A percentile compares a stretch with the other conserved stretches of the same genome.
phyloP scores from a whole-genome alignment of 2,797 vertebrate species.

The Sebastes hubbsi region DNA sequence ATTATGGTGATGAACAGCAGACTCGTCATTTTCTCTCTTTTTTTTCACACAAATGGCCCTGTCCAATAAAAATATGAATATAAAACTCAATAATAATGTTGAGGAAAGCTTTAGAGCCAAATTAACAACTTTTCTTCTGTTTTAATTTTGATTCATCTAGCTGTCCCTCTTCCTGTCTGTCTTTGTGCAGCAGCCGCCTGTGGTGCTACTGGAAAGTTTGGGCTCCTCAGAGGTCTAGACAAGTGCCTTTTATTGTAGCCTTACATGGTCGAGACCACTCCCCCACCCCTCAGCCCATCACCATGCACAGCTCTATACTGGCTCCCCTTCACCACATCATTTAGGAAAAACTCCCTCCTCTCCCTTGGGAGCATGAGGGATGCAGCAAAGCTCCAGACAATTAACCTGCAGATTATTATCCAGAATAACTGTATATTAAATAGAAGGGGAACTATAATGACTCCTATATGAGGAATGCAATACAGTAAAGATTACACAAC shows the following conservation, averaged over 20 bases:
- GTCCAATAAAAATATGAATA: constrained; percentile 75
- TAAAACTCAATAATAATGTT: constrained; percentile 9
- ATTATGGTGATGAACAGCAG: constrained; percentile 90
- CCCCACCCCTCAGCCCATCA: constrained; percentile 80
- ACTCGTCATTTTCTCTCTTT: constrained; percentile 85
- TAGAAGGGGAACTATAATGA: not conserved
- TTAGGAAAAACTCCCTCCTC: constrained; percentile 47
- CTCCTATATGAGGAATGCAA: not conserved
- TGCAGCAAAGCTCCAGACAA: constrained; percentile 16
- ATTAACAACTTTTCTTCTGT: not conserved
- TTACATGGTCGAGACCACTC: constrained; percentile 80
- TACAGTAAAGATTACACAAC: not conserved
- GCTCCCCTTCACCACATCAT: constrained; percentile 69
- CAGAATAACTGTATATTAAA: not conserved
- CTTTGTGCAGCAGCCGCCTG: constrained; percentile 67
- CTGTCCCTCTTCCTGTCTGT: constrained; percentile 46
- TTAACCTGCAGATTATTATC: constrained; percentile 29
- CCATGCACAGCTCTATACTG: constrained; percentile 65
- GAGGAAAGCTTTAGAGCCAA: constrained; percentile 5
- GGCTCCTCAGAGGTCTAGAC: constrained; percentile 77
- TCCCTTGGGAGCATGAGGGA: constrained; percentile 14
- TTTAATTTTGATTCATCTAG: constrained; percentile 37
- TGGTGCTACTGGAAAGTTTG: constrained; percentile 82
- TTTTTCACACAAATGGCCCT: constrained; percentile 70
- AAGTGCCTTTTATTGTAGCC: constrained; percentile 85